A percentile compares a stretch with the other conserved stretches of the same genome.
Conservation (phyloP, 2,797 vertebrate species). For the Peromyscus melanophrys region DNA sequence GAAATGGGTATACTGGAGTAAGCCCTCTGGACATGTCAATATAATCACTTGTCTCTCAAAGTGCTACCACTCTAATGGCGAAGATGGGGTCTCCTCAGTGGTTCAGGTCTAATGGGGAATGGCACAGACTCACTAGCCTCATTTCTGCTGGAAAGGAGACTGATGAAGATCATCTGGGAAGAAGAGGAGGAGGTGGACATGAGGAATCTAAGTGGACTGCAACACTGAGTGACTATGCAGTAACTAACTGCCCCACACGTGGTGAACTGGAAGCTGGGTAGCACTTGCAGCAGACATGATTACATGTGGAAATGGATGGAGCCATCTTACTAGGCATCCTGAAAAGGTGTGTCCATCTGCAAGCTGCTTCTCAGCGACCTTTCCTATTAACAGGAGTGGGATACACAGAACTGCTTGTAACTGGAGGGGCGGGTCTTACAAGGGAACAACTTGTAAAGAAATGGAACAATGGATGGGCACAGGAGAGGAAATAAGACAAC, state of each 20-base stretch:
- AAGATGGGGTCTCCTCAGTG: background rate
- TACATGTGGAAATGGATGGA: background rate
- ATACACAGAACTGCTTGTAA: slow-evolving; percentile 46
- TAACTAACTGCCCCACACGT: background rate
- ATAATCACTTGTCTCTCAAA: slow-evolving; percentile 47
- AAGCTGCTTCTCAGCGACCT: slow-evolving; percentile 51
- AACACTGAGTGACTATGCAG: background rate
- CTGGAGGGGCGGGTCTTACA: slow-evolving; percentile 1
- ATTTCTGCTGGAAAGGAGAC: slow-evolving; percentile 50
- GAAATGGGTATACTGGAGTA: slow-evolving; percentile 1
- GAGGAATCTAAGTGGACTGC: slow-evolving; percentile 48
- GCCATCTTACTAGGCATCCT: background rate
- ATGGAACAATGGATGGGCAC: background rate
- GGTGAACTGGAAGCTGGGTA: slow-evolving; percentile 9
- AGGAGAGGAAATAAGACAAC: slow-evolving; percentile 27
- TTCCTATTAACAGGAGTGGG: slow-evolving; percentile 17
- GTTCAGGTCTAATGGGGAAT: background rate
- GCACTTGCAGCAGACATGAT: slow-evolving; percentile 63
- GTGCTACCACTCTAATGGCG: slow-evolving; percentile 7
- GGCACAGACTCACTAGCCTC: slow-evolving; percentile 23
- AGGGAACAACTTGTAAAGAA: background rate
- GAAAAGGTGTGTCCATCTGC: slow-evolving; percentile 18
- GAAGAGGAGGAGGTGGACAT: background rate
- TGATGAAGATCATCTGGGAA: background rate
- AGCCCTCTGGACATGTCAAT: background rate